These are phyloP conservation scores for Anhinga anhinga DNA, from an alignment of 2,113 vertebrate genomes.

Conservation along the genomic window DNA sequence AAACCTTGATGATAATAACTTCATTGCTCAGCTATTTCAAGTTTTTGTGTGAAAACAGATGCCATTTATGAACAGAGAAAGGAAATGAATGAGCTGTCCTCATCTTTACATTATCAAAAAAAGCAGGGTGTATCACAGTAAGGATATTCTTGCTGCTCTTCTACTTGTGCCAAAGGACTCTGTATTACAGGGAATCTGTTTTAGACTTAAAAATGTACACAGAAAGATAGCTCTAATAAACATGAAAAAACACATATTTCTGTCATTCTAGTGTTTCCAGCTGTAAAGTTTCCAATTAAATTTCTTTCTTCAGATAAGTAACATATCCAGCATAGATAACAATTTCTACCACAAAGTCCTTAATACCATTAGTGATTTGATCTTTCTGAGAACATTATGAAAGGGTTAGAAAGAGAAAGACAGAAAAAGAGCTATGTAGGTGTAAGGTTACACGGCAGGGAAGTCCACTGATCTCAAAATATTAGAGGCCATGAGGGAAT, in stretches of 20 bases:
- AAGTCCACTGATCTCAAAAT: constrained; percentile 59
- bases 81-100: not conserved
- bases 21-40: not conserved
- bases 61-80: not conserved
- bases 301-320: constrained; percentile 39
- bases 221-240: constrained; percentile 23
- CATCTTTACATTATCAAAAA: not conserved
- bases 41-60: not conserved
- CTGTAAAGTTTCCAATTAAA: constrained; percentile 66
- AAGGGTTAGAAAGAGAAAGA: constrained; percentile 9
- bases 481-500: constrained; percentile 22
- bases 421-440: constrained; percentile 20
- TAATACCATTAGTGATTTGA: constrained; percentile 68
- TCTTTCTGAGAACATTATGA: constrained; percentile 54
- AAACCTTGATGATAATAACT: not conserved
- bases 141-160: not conserved
- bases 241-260: constrained; percentile 14
- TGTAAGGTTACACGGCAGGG: constrained; percentile 64
- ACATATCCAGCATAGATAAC: constrained; percentile 40
- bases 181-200: not conserved
- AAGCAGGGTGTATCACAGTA: not conserved
- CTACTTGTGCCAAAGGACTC: not conserved
- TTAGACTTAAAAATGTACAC: not conserved
- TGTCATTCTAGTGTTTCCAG: constrained; percentile 20
- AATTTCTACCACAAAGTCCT: constrained; percentile 47